Evolutionary conservation across 2,888 invertebrate species (phyloP).

Genomic region (Pogonocherus hispidulus): DNA sequence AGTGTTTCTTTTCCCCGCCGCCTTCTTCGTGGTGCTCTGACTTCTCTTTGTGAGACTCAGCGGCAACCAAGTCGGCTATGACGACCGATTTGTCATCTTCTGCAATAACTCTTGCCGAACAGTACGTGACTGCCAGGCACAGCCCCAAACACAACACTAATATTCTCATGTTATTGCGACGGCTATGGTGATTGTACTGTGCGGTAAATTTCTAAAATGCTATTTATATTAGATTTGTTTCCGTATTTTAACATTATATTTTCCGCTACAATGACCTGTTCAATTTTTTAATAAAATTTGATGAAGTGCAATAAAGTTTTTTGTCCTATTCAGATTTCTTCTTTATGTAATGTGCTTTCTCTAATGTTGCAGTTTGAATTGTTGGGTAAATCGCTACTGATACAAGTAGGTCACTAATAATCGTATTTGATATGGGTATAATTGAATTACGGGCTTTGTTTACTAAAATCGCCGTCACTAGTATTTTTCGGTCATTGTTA

Average conservation of each 20-base stretch:
- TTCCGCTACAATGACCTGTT: constrained; percentile 58
- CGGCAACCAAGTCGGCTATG: constrained; percentile 46
- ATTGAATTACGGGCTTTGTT: neutral
- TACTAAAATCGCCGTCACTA: neutral
- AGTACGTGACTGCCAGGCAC: constrained; percentile 57
- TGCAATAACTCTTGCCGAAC: constrained; percentile 59
- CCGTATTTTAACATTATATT: constrained; percentile 49
- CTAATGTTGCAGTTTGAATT: constrained; percentile 60
- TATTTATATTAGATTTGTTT: constrained; percentile 59
- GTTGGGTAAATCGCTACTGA: constrained; percentile 55
- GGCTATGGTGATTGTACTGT: constrained; percentile 47
- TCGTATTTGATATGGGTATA: neutral
- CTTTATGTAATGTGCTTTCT: constrained; percentile 66
- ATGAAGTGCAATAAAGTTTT: constrained; percentile 56
- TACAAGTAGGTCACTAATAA: constrained; percentile 23
- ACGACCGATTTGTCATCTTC: constrained; percentile 58
- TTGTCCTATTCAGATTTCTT: constrained; percentile 58
- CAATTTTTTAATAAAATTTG: constrained; percentile 48
- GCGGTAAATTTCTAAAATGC: constrained; percentile 41
- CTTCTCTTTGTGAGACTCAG: constrained; percentile 44
- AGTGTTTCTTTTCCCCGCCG: constrained; percentile 79
- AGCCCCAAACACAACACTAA: constrained; percentile 61
- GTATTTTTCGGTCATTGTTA: neutral
- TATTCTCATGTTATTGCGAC: constrained; percentile 59
- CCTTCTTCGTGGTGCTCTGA: constrained; percentile 73